A percentile compares a stretch with the other conserved stretches of the same genome.
Conservation (phyloP, 2,888 invertebrate species). For the Drosophila emarginata region DNA sequence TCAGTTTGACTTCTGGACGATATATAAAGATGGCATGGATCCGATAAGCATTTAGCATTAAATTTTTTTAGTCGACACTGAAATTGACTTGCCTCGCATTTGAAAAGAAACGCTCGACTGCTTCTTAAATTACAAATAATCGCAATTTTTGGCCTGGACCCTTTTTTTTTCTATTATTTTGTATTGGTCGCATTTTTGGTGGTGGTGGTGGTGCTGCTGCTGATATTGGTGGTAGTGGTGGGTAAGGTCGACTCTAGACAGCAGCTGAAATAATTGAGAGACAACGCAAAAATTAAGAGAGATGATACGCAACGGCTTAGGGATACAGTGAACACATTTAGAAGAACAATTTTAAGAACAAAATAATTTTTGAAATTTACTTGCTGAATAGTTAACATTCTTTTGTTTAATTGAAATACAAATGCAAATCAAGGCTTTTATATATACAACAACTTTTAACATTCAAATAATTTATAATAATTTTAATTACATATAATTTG, state of each 20-base stretch:
- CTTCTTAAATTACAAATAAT: conserved; percentile 81
- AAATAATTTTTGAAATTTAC: no score
- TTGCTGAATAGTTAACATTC: no score
- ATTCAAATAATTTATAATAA: no score
- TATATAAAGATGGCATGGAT: conserved; percentile 58
- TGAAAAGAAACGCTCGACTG: conserved; percentile 77
- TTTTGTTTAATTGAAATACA: no score
- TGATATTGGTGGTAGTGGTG: background rate
- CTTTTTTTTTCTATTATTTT: conserved; percentile 22
- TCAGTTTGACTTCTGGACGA: conserved; percentile 72
- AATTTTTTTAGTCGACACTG: conserved; percentile 59
- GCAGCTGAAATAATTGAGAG: conserved; percentile 82
- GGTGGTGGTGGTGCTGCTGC: background rate
- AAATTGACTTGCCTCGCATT: conserved; percentile 73
- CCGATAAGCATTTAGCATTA: conserved; percentile 75
- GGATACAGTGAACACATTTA: background rate
- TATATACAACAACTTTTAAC: no score
- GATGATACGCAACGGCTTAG: conserved; percentile 41
- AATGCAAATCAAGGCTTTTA: no score
- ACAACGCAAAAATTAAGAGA: conserved; percentile 72
- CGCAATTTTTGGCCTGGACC: conserved; percentile 66
- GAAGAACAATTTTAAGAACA: conserved; percentile 22
- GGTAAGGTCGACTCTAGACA: conserved; percentile 26
- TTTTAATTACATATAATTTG: no score
- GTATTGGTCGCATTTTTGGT: conserved; percentile 26